Conservation (phyloP, 2,113 vertebrate species). For the Halichoeres trimaculatus region DNA sequence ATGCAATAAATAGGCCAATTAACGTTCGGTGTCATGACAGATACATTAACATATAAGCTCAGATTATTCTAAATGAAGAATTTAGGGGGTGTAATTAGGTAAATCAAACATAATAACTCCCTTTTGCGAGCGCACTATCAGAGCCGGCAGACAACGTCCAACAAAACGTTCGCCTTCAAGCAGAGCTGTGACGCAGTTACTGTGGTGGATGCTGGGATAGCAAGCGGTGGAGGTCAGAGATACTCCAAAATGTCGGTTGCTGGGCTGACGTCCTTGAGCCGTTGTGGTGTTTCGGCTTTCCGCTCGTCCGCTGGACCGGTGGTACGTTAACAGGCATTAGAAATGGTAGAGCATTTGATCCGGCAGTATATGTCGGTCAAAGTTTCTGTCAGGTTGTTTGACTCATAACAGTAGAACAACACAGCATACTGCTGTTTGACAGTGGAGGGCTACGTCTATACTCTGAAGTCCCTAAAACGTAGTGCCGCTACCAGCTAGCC, state of each 20-base stretch:
- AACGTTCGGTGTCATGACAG: background rate
- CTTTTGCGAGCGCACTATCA: fast-evolving
- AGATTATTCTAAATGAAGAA: background rate
- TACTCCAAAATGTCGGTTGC: conserved; percentile 76
- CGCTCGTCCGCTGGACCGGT: conserved; percentile 56
- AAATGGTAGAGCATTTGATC: fast-evolving
- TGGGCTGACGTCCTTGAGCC: conserved; percentile 76
- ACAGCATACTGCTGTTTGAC: background rate
- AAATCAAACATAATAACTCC: no score
- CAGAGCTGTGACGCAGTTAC: background rate
- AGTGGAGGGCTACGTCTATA: conserved; percentile 38
- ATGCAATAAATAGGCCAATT: background rate
- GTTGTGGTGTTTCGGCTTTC: conserved; percentile 53
- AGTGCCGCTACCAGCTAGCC: background rate
- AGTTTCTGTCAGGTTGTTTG: background rate
- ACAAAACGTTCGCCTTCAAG: background rate
- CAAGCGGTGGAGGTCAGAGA: conserved; percentile 62
- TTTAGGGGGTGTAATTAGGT: no score
- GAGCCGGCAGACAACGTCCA: background rate
- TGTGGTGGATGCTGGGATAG: conserved; percentile 52
- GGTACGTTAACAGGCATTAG: conserved; percentile 36
- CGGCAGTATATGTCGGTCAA: fast-evolving
- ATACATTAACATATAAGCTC: background rate
- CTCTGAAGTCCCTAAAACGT: background rate
- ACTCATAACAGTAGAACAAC: background rate